Percentiles rank a stretch among this genome's conserved stretches.
These are phyloP conservation scores for Drosophila emarginata DNA, from an alignment of 2,888 invertebrate species.

Conservation along the genomic window DNA sequence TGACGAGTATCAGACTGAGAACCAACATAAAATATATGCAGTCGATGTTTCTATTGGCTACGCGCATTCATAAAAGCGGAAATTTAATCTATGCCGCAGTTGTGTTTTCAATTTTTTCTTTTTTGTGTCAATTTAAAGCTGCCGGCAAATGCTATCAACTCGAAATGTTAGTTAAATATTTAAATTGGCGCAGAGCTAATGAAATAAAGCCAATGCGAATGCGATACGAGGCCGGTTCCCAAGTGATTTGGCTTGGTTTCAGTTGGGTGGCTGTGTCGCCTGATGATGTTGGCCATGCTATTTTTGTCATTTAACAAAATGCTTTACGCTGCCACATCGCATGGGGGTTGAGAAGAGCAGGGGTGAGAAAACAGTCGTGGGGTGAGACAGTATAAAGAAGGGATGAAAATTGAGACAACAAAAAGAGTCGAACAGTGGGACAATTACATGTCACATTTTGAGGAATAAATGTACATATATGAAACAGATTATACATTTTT, in stretches of 20 bases:
- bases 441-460: no score
- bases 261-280: slow-evolving; percentile 42
- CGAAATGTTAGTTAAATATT: slow-evolving; percentile 67
- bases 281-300: background rate
- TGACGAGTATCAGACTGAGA: slow-evolving; percentile 53
- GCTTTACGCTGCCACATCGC: slow-evolving; percentile 14
- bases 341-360: background rate
- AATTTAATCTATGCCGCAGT: slow-evolving; percentile 67
- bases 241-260: slow-evolving; percentile 53
- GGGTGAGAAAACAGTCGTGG: background rate
- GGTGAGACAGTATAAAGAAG: background rate
- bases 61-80: slow-evolving; percentile 68
- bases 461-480: no score
- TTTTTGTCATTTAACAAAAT: slow-evolving; percentile 22
- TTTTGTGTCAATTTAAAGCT: slow-evolving; percentile 67
- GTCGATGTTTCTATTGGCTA: slow-evolving; percentile 65
- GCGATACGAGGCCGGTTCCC: slow-evolving; percentile 42
- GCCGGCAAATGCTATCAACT: slow-evolving; percentile 59
- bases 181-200: slow-evolving; percentile 73
- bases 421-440: background rate
- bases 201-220: slow-evolving; percentile 63
- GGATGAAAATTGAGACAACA: background rate
- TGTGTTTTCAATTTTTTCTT: slow-evolving; percentile 24
- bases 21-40: slow-evolving; percentile 14
- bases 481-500: no score